Evolutionary conservation across 1,140 invertebrate genomes (phyloP).

Genomic region (Pachyrhynchus sulphureomaculatus): DNA sequence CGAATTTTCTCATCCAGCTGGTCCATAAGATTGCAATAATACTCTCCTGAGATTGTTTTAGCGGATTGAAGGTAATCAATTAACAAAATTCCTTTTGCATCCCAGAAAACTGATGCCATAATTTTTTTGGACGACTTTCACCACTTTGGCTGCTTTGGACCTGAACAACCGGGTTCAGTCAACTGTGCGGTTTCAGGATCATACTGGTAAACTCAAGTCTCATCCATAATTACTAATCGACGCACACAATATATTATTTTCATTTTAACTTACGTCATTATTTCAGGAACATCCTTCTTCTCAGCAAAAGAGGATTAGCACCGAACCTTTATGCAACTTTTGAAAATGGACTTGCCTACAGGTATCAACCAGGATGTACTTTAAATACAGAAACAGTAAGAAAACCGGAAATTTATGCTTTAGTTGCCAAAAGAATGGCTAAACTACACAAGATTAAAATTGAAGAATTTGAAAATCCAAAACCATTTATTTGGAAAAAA

Average conservation of each 20-base stretch:
- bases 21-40: too few species aligned
- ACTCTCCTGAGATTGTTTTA: too few species aligned
- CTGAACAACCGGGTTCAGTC: too few species aligned
- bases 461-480: constrained; percentile 48
- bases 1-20: too few species aligned
- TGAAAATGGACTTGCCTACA: constrained; percentile 91
- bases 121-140: too few species aligned
- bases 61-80: too few species aligned
- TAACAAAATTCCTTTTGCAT: too few species aligned
- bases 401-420: constrained; percentile 67
- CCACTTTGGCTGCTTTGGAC: too few species aligned
- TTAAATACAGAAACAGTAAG: constrained; percentile 71
- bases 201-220: too few species aligned
- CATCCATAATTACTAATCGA: too few species aligned
- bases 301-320: constrained; percentile 76
- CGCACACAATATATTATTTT: not conserved
- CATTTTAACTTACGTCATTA: not conserved
- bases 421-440: constrained; percentile 80
- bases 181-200: too few species aligned
- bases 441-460: constrained; percentile 70
- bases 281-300: constrained; percentile 58
- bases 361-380: constrained; percentile 83
- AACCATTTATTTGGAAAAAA: constrained; percentile 73
- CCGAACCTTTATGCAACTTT: constrained; percentile 89
- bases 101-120: too few species aligned